These are phyloP conservation scores for Grammomys dolichurus DNA, from an alignment of 2,113 vertebrate genomes.

Conservation along the genomic window DNA sequence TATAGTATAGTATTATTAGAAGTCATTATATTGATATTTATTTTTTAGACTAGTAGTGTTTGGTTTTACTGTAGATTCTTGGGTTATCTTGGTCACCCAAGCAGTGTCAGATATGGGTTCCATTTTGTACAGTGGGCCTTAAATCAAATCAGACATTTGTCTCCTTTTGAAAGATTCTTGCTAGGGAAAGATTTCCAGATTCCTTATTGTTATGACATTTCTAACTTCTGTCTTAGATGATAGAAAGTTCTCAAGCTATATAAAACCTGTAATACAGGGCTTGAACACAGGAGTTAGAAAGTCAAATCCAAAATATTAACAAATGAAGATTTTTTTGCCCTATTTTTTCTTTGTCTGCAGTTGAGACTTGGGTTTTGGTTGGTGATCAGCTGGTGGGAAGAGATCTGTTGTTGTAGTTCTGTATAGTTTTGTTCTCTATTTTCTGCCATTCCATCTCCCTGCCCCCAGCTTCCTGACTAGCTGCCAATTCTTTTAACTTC, in stretches of 20 bases:
- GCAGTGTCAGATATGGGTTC: neutral
- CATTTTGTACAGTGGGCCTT: neutral
- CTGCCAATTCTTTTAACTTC: neutral
- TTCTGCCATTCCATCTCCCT: neutral
- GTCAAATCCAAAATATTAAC: neutral
- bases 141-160: neutral
- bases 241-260: neutral
- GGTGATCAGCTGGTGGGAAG: neutral
- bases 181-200: neutral
- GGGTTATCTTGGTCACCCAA: neutral
- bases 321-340: conserved; percentile 1
- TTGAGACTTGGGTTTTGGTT: neutral
- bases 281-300: neutral
- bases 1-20: neutral
- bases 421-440: neutral
- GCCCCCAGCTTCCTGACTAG: neutral
- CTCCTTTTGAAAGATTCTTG: neutral
- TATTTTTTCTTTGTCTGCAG: neutral
- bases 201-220: neutral
- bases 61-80: neutral
- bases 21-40: neutral
- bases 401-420: neutral
- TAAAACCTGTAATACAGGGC: neutral
- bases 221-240: neutral
- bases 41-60: neutral